Evolutionary conservation across 2,113 vertebrate species (phyloP).

Genomic region (Atlantisia rogersi): DNA sequence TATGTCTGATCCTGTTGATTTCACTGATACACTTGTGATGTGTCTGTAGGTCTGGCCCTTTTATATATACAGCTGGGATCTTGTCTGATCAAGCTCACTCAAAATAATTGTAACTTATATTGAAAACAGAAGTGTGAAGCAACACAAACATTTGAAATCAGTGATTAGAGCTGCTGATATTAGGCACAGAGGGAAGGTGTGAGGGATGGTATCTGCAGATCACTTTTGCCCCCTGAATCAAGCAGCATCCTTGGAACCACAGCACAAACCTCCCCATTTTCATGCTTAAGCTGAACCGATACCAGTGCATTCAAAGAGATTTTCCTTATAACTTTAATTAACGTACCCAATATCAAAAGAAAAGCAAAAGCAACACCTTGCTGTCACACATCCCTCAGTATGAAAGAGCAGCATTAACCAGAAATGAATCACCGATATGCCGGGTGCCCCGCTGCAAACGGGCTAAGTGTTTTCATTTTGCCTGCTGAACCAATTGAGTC

Average conservation of each 20-base stretch:
- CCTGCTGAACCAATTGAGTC: slow-evolving; percentile 24
- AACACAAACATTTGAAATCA: background rate
- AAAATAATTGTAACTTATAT: background rate
- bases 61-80: background rate
- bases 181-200: background rate
- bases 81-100: background rate
- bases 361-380: slow-evolving; percentile 1
- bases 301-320: background rate
- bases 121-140: background rate
- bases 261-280: background rate
- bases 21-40: background rate
- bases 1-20: background rate
- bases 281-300: background rate
- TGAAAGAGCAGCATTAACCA: background rate
- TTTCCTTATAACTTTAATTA: slow-evolving; percentile 3
- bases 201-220: background rate
- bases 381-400: background rate
- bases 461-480: slow-evolving; percentile 24
- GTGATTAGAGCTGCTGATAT: background rate
- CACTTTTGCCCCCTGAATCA: background rate
- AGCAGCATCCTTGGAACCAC: background rate
- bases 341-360: background rate
- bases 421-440: slow-evolving; percentile 10
- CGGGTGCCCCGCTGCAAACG: slow-evolving; percentile 28
- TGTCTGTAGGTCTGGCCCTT: background rate